Conservation (phyloP, 2,113 vertebrate species). For the Thalassoma bifasciatum region DNA sequence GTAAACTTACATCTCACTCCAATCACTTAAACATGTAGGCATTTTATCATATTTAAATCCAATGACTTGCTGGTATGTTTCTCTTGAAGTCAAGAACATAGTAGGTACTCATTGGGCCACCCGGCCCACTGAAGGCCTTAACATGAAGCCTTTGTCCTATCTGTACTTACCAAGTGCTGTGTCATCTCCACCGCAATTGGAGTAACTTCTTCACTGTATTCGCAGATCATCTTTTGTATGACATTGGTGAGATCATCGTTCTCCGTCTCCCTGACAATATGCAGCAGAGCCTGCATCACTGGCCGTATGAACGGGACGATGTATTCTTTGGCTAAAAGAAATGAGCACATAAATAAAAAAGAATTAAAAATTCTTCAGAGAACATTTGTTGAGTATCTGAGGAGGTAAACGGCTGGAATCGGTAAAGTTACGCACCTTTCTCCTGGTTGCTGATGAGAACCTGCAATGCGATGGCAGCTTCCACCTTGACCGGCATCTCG, state of each 20-base stretch:
- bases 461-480: slow-evolving; percentile 97
- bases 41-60: background rate
- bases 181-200: slow-evolving; percentile 99
- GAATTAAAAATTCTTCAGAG: background rate
- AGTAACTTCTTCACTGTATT: slow-evolving; percentile 99
- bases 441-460: slow-evolving; percentile 99
- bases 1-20: background rate
- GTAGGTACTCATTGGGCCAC: background rate
- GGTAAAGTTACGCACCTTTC: slow-evolving; percentile 86
- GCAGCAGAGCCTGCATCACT: slow-evolving; percentile 98
- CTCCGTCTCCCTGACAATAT: slow-evolving; percentile 98
- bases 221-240: slow-evolving; percentile 99
- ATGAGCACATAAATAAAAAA: background rate
- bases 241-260: slow-evolving; percentile 99
- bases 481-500: slow-evolving; percentile 99
- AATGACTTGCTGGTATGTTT: background rate
- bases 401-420: too few species aligned
- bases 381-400: too few species aligned
- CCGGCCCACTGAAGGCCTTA: background rate
- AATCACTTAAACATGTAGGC: background rate
- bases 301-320: slow-evolving; percentile 96
- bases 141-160: background rate
- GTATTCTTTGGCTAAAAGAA: slow-evolving; percentile 93
- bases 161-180: slow-evolving; percentile 92
- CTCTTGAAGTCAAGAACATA: background rate